These are phyloP conservation scores for Calliphora vicina DNA, from an alignment of 1,140 invertebrate species.

Conservation along the genomic window DNA sequence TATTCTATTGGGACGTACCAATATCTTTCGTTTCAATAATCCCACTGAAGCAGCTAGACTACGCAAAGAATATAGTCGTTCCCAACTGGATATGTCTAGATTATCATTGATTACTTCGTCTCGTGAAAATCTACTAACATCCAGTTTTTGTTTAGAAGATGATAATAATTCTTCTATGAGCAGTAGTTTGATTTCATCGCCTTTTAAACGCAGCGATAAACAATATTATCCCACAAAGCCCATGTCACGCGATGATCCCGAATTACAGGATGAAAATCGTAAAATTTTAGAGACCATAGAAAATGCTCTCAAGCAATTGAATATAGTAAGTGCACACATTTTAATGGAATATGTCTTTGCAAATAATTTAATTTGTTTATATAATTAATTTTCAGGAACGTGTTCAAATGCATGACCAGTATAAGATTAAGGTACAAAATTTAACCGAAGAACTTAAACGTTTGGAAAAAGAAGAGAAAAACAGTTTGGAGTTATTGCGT, in stretches of 20 bases:
- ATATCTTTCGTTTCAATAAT: constrained; percentile 94
- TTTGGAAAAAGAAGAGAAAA: constrained; percentile 64
- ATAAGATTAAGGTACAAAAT: constrained; percentile 58
- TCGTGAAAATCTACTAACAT: constrained; percentile 69
- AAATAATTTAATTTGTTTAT: constrained; percentile 35
- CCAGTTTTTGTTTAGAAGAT: constrained; percentile 54
- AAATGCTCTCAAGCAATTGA: constrained; percentile 68
- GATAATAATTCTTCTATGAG: constrained; percentile 46
- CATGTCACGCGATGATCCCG: constrained; percentile 56
- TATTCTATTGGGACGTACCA: constrained; percentile 85
- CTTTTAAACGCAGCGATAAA: constrained; percentile 52
- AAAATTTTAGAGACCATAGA: constrained; percentile 64
- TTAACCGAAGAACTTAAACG: constrained; percentile 59
- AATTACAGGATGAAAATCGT: constrained; percentile 60
- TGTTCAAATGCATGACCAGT: constrained; percentile 62
- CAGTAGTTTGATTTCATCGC: constrained; percentile 47
- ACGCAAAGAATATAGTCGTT: constrained; percentile 73
- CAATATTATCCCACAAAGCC: constrained; percentile 59
- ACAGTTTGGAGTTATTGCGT: constrained; percentile 52
- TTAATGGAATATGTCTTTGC: background rate
- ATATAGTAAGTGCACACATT: constrained; percentile 64
- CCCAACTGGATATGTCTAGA: constrained; percentile 78
- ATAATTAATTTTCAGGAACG: constrained; percentile 59
- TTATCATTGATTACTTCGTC: constrained; percentile 84
- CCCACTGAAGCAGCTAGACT: constrained; percentile 88